Base-by-base conservation (phyloP, 2,888 invertebrate genomes). In the Dromius quadrimaculatus region DNA sequence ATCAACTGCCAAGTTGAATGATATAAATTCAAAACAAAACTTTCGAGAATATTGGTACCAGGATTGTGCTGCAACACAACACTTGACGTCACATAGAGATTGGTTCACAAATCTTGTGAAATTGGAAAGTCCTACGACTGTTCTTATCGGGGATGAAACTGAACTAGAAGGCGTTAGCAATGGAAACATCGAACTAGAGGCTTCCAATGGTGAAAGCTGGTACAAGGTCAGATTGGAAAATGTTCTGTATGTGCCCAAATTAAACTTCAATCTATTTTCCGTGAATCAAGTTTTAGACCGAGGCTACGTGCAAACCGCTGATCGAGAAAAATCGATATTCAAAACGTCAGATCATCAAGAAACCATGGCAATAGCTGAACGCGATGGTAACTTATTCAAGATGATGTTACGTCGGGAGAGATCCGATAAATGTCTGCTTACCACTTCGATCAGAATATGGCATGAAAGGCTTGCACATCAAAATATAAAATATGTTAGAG, bases 351-450 rank as follows among this genome's bases (percentile, higher is more conserved):
- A 75, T 34, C 23, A 41, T 32, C 32, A 57, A 2, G 66, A 73
- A 61, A 47, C 11, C 3, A 72, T 73, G 0, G 72, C 68, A 32
- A 57, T 74, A 28, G 74, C 74, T 13, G 61, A 72, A 20, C 72
- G 76, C 43, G 59, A 71, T 22, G 75, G 72, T 62, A 69, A 70
- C 11, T 59, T 76, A 19, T 76, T 71, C 17, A 63, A 70, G 66
- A 76, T 76, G 76, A 70, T 73, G 71, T 76, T 76, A 72, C 74
- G 73, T 9, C 69, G 17, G 22, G 61, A 68, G 45, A 13, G 15
- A 54, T 54, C 22, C n/a, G n/a, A n/a, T n/a, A n/a, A n/a, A n/a
- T n/a, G n/a, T n/a, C n/a, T n/a, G n/a, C n/a, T n/a, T n/a, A n/a
- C n/a, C n/a, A n/a, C n/a, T n/a, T n/a, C n/a, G n/a, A n/a, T n/a